Evolutionary conservation across 2,888 invertebrate genomes (phyloP).

Genomic region (Carcina quercana): DNA sequence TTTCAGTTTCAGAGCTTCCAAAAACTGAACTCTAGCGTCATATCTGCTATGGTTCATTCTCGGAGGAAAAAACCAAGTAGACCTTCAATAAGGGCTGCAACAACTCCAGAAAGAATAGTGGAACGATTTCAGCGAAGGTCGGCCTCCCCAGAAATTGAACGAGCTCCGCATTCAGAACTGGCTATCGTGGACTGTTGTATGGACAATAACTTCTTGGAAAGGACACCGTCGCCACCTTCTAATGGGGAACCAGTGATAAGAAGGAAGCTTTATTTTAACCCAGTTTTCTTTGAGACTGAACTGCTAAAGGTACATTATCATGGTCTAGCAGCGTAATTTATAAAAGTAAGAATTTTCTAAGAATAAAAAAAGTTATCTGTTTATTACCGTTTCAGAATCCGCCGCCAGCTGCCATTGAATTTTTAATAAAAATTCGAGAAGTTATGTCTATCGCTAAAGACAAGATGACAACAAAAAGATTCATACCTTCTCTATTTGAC

Average conservation of each 20-base stretch:
- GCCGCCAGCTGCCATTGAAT: conserved; percentile 92
- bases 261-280: conserved; percentile 90
- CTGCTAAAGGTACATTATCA: conserved; percentile 83
- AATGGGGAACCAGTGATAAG: conserved; percentile 67
- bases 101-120: conserved; percentile 39
- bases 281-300: conserved; percentile 92
- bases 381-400: conserved; percentile 84
- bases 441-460: conserved; percentile 92
- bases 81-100: conserved; percentile 36
- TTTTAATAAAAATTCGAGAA: conserved; percentile 90
- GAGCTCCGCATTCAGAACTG: conserved; percentile 63
- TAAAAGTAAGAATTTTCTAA: too few species aligned
- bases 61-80: conserved; percentile 52
- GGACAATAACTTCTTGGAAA: conserved; percentile 34
- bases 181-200: conserved; percentile 60
- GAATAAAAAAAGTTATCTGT: conserved; percentile 2
- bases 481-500: conserved; percentile 83
- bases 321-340: too few species aligned
- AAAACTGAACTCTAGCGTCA: conserved; percentile 50
- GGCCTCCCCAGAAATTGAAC: conserved; percentile 59
- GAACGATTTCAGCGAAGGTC: conserved; percentile 54
- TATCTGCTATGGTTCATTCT: conserved; percentile 62
- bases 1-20: conserved; percentile 54
- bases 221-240: conserved; percentile 41
- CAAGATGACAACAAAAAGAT: conserved; percentile 88